Percentiles rank a stretch among this genome's conserved stretches.
Conservation (phyloP, 2,113 vertebrate species). For the Engraulis encrasicolus region DNA sequence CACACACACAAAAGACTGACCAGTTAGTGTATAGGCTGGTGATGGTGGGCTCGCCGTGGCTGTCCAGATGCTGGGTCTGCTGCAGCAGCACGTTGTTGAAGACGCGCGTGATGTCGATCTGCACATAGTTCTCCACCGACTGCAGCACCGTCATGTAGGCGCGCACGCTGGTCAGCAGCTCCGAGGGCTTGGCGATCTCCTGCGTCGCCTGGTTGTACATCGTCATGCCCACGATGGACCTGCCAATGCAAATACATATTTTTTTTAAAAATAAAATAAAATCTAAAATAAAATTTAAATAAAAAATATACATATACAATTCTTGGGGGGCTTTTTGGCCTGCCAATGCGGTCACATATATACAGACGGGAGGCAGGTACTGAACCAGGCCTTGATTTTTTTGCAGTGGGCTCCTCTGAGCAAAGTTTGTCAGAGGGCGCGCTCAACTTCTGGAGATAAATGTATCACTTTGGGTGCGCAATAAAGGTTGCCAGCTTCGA, state of each 20-base stretch:
- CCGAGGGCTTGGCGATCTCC: constrained; percentile 98
- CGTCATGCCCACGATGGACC: constrained; percentile 99
- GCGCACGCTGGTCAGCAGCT: constrained; percentile 94
- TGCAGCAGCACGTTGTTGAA: constrained; percentile 99
- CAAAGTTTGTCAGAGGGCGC: too few relatives aligned
- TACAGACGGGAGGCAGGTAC: too few relatives aligned
- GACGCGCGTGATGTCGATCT: constrained; percentile 97
- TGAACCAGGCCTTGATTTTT: too few relatives aligned
- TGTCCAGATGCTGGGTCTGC: constrained; percentile 98
- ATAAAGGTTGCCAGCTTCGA: too few relatives aligned
- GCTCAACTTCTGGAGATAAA: too few relatives aligned
- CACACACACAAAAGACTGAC: constrained; percentile 77
- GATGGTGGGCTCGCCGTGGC: constrained; percentile 97
- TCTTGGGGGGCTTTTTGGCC: too few relatives aligned
- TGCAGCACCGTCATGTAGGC: constrained; percentile 99
- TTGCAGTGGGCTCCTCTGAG: too few relatives aligned
- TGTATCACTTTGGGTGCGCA: too few relatives aligned
- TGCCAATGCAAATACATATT: constrained; percentile 63
- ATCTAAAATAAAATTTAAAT: too few relatives aligned
- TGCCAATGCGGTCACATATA: too few relatives aligned
- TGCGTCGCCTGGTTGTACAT: constrained; percentile 99
- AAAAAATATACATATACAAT: too few relatives aligned
- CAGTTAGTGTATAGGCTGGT: constrained; percentile 99
- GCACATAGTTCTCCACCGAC: constrained; percentile 98
- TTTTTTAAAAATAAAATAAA: too few relatives aligned